Evolutionary conservation across 2,888 invertebrate genomes (phyloP), one percentile per base, ranked within the genome.

Genomic region (Eupithecia insigniata): DNA sequence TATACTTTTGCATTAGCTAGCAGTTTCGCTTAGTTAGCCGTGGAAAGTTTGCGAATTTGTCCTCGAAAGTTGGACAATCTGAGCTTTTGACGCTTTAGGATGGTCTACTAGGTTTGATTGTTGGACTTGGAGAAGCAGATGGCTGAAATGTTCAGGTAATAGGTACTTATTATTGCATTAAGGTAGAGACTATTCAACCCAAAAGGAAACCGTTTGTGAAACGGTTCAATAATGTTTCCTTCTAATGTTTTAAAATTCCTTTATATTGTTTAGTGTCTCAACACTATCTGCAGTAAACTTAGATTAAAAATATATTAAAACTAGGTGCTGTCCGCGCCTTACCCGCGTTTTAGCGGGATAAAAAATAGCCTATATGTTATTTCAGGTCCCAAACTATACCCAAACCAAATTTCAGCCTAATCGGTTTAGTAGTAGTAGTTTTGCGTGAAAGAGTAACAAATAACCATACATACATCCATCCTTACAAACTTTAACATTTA

Each of bases 11-110:
- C 85, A 89, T 90, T 87, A 89, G 84, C 84, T 82, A 84, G 82
- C 88, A 87, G 84, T 87, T 87, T 84, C 82, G 85, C 85, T 87
- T 89, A 88, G 90, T 89, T 90, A 87, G 86, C 77, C 73, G 69
- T 76, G 71, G 67, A 82, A 90, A 92, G 85, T 91, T 91, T 90
- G 82, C 87, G 84, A 89, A 90, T 90, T 91, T 87, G 89, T 90
- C 83, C 83, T 76, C 71, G 75, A 85, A 90, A 90, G 85, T 90
- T 90, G 73, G 76, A 75, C 70, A 79, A 76, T 78, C 76, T 79
- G 77, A 75, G 65, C 58, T 61, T 66, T 72, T 69, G 80, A 78
- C 73, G 74, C 74, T 80, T 66, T 64, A 16, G 55, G 46, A 30
- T 61, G 70, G 64, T 81, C 71, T 71, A 78, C 80, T 46, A 46